Base-by-base conservation (phyloP, 2,888 invertebrate genomes). In the Archips xylosteana region DNA sequence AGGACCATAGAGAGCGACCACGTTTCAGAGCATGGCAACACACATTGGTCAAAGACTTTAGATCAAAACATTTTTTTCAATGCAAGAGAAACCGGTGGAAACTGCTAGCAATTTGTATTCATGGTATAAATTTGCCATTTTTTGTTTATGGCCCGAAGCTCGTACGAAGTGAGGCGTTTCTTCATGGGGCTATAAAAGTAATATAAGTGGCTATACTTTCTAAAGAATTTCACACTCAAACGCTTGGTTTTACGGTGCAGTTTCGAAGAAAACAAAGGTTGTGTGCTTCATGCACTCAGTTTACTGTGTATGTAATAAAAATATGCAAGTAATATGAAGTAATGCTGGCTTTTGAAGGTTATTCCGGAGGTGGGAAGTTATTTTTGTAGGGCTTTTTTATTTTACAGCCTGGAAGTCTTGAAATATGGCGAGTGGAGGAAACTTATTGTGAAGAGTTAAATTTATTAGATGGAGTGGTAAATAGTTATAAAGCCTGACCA, bases 271-370 rank as follows among this genome's bases (percentile, higher is more conserved):
- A 3, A 10, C 9, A 60, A 13, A 42, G 4, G 15, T n/a, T 51
- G 61, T 51, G 36, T 39, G 42, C 65, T 65, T 45, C 61, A 70
- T 54, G 65, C 59, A 60, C 67, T 49, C 69, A 39, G 68, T 60
- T 64, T 69, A 68, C 49, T 32, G 62, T 67, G 62, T 39, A 4
- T 23, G 70, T 74, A 74, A 70, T 74, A 74, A 74, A 74, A 64
- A 70, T 74, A 70, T 74, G 74, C 74, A 65, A 60, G 74, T 74
- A 74, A 74, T 74, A 70, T 74, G 74, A 47, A 74, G 70, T 74
- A 70, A 74, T 70, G 74, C 61, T 32, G 49, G 12, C 36, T 49
- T 59, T n/a, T 45, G 73, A 47, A 71, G 34, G 34, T 69, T 51
- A 57, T 67, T 67, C 54, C 57, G 36, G 13, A 39, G 42, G 63